Base-by-base conservation (phyloP, 1,140 invertebrate species). In the Drosophila paulistorum region DNA sequence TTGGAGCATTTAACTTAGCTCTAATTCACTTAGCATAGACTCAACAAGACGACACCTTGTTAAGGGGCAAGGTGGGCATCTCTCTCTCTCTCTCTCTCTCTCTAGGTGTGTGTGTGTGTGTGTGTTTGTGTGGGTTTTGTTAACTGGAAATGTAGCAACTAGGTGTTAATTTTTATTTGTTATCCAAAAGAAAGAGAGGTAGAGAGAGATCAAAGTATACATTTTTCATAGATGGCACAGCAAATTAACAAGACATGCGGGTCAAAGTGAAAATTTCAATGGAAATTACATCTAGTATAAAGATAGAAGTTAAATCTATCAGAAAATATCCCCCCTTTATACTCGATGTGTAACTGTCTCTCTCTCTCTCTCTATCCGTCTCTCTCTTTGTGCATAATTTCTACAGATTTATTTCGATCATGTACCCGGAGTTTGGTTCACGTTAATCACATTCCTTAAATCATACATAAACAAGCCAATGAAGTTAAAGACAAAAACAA, bases 141-240 rank as follows among this genome's bases (percentile, higher is more conserved):
- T 89, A 84, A 68, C 80, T 84, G 74, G 84, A 89, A 89, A 75
- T 84, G 74, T 89, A 68, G 77, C 84, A 74, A 81, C 77, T 84
- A 89, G 77, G 81, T 89, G 84, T 89, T 84, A 89, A 89, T 89
- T 90, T 75, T 10, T 71, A 71, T 79, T 77, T 86, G 76, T 77
- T 74, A 65, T 70, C 6, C 5, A 30, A 30, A 3, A 30, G 45
- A 51, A 26, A 26, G 30, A 30, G 5, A 6, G 26, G 4, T 0
- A 30, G 26, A 30, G 37, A 10, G 68, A 66, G 67, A 82, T 76
- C 79, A 87, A 82, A 86, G 60, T 75, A 65, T 68, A 79, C 66
- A 72, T 61, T 48, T 39, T 68, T 68, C 73, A 64, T 71, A 68
- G 70, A 68, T 68, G 57, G 30, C 11, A 33, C 9, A 45, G 69